A percentile compares a stretch with the other conserved stretches of the same genome.
phyloP scores from a whole-genome alignment of 1,140 invertebrate genomes.

The Lordiphosa collinella region DNA sequence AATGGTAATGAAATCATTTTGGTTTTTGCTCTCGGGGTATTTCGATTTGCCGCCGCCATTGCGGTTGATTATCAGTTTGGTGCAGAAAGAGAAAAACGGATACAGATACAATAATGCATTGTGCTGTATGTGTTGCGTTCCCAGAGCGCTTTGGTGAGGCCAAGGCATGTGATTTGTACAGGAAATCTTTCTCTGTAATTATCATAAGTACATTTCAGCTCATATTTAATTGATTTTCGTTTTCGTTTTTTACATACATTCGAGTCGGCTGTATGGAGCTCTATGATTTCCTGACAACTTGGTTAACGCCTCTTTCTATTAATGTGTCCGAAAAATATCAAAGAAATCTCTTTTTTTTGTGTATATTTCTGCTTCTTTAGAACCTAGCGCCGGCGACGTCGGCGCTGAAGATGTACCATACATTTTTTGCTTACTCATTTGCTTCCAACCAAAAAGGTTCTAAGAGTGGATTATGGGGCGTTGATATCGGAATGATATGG shows the following conservation, averaged over 20 bases:
- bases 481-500: conserved; percentile 72
- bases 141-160: conserved; percentile 24
- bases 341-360: conserved; percentile 35
- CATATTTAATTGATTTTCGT: conserved; percentile 67
- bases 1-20: conserved; percentile 70
- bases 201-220: conserved; percentile 64
- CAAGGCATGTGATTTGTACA: conserved; percentile 64
- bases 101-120: conserved; percentile 33
- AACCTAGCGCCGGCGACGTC: conserved; percentile 63
- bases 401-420: conserved; percentile 26
- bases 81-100: conserved; percentile 37
- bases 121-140: conserved; percentile 22
- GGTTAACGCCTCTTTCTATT: conserved; percentile 62
- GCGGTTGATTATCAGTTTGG: conserved; percentile 60
- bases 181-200: conserved; percentile 71
- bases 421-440: conserved; percentile 39
- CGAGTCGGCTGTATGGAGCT: conserved; percentile 13
- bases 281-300: conserved; percentile 59
- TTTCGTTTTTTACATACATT: conserved; percentile 16
- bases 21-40: conserved; percentile 42
- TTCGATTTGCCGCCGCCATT: conserved; percentile 41
- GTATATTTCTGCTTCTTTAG: conserved; percentile 60
- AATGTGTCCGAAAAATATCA: conserved; percentile 62
- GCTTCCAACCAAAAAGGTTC: conserved; percentile 14
- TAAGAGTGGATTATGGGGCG: no score